Percentiles rank a stretch among this genome's conserved stretches.
Conservation (phyloP, 2,113 vertebrate genomes). For the Micronisus gabar region DNA sequence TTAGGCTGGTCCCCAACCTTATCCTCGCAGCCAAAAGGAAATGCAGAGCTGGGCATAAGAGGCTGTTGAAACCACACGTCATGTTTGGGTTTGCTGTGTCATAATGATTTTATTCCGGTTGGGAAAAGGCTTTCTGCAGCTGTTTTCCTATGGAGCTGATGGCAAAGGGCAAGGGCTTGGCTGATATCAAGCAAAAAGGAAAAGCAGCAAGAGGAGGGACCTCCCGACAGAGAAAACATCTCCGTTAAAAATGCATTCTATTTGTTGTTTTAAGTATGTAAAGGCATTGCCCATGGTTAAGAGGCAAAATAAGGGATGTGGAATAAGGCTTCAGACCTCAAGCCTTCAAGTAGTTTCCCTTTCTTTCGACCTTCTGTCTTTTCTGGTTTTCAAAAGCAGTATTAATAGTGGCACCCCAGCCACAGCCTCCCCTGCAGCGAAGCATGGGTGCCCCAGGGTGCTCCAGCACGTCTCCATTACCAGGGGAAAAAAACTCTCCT, state of each 20-base stretch:
- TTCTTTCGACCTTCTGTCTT: background rate
- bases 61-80: conserved; percentile 59
- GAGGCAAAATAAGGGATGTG: conserved; percentile 23
- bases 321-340: conserved; percentile 47
- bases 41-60: conserved; percentile 31
- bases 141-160: conserved; percentile 43
- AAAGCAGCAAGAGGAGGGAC: background rate
- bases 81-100: conserved; percentile 56
- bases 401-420: accelerated
- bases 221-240: background rate
- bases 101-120: conserved; percentile 64
- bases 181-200: background rate
- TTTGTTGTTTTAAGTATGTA: background rate
- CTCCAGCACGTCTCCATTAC: background rate
- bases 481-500: background rate
- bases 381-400: background rate
- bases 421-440: background rate
- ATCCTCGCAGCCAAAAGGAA: conserved; percentile 58
- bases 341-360: background rate
- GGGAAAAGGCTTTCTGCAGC: conserved; percentile 46
- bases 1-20: conserved; percentile 20
- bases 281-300: background rate
- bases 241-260: background rate
- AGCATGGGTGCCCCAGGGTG: background rate
- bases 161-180: background rate